These are phyloP conservation scores for Procavia capensis DNA, from an alignment of 2,113 vertebrate genomes.

Conservation along the genomic window DNA sequence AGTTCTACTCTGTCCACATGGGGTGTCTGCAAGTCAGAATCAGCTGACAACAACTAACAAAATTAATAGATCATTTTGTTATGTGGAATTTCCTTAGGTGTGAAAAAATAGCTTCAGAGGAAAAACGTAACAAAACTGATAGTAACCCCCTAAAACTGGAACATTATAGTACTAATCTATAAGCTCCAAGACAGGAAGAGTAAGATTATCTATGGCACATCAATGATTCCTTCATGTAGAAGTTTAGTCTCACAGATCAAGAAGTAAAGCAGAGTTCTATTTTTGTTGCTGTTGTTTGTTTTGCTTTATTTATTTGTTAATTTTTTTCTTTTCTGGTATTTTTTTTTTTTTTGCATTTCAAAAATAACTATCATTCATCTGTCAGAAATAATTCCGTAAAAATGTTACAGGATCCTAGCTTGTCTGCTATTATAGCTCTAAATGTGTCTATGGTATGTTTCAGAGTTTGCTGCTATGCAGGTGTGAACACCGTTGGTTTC, in stretches of 20 bases:
- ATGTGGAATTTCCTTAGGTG: neutral
- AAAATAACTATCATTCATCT: neutral
- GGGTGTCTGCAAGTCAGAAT: neutral
- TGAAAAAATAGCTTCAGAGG: neutral
- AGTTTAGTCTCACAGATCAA: neutral
- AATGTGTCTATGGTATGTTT: neutral
- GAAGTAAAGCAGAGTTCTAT: neutral
- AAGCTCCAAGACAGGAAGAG: neutral
- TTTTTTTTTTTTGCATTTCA: neutral
- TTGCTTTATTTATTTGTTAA: neutral
- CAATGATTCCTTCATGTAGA: neutral
- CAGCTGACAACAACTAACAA: neutral
- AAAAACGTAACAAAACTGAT: neutral
- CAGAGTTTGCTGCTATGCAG: neutral
- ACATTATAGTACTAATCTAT: neutral
- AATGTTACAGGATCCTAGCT: neutral
- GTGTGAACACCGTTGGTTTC: neutral
- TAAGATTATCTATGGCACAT: neutral
- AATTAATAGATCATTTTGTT: neutral
- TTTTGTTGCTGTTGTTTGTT: neutral
- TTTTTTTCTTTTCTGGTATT: too few species aligned
- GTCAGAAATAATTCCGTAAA: neutral
- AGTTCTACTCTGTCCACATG: neutral
- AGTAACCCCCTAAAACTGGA: neutral
- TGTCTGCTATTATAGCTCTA: constrained; percentile 2